A percentile compares a stretch with the other conserved stretches of the same genome.
These are phyloP conservation scores for Hesperophylax magnus DNA, from an alignment of 1,140 invertebrate genomes.

Conservation along the genomic window DNA sequence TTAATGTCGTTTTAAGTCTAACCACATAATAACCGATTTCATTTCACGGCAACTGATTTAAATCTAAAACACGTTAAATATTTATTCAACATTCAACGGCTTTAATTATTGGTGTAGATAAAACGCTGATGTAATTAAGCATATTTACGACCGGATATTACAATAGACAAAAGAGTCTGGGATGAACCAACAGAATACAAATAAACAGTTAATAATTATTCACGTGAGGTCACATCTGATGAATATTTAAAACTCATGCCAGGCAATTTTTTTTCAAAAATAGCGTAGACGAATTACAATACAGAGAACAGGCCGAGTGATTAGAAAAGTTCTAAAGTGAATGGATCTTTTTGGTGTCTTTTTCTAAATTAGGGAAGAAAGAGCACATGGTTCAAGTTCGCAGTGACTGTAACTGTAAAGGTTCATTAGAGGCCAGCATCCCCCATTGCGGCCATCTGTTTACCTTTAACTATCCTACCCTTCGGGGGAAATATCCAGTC, in stretches of 20 bases:
- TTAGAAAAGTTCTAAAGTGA: neutral
- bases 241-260: too few species aligned
- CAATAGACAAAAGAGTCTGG: conserved; percentile 13
- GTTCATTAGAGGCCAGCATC: neutral
- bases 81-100: too few species aligned
- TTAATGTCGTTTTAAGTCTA: too few species aligned
- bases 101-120: too few species aligned
- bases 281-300: too few species aligned
- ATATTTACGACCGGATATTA: conserved; percentile 15
- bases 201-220: too few species aligned
- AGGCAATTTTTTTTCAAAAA: too few species aligned
- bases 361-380: neutral
- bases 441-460: conserved; percentile 12
- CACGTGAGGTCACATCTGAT: too few species aligned
- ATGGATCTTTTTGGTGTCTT: neutral
- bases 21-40: too few species aligned
- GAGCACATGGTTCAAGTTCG: neutral
- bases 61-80: too few species aligned
- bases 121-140: neutral
- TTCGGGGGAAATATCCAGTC: neutral
- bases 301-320: too few species aligned
- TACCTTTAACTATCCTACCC: conserved; percentile 3
- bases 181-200: neutral
- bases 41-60: too few species aligned
- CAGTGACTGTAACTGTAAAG: neutral